Evolutionary conservation across 2,888 invertebrate species (phyloP), one percentile per base, ranked within the genome.

Genomic region (Athalia cordata): DNA sequence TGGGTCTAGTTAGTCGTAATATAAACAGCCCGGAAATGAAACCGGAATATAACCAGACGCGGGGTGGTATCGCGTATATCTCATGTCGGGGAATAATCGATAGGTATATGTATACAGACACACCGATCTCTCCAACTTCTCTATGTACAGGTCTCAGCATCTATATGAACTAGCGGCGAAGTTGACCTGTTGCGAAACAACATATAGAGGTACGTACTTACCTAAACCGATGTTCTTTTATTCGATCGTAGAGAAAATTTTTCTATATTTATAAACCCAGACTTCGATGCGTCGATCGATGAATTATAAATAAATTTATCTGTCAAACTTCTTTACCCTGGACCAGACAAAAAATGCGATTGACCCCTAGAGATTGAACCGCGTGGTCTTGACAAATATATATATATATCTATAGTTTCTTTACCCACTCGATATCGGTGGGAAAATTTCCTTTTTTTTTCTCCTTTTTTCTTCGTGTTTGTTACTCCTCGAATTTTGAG

Each of bases 181-280:
- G 59, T 72, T 72, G 72, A 72, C 72, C 72, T 72, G 72, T 72
- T 72, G 59, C 72, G 13, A 72, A 72, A 9, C n/a, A 11, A 6
- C n/a, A 15, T n/a, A n/a, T n/a, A n/a, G n/a, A n/a, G n/a, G n/a
- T n/a, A n/a, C n/a, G n/a, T n/a, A n/a, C n/a, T n/a, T n/a, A 29
- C 29, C 29, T 29, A 29, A 29, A 29, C 29, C 29, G 29, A 2
- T 29, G 29, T 29, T 29, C 29, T 29, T 29, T 29, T 29, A 29
- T 29, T 29, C 29, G 29, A 29, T 2, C 47, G 4, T 2, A 8
- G 55, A 55, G 11, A 9, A 55, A 11, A 55, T 11, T 6, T 6
- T 55, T 5, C 55, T 55, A 4, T 29, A 29, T 29, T 29, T 4
- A n/a, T 5, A n/a, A n/a, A n/a, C n/a, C 6, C 55, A 55, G 9